Evolutionary conservation across 2,888 invertebrate species (phyloP), one percentile per base, ranked within the genome.

Genomic region (Eupithecia pulchellata): DNA sequence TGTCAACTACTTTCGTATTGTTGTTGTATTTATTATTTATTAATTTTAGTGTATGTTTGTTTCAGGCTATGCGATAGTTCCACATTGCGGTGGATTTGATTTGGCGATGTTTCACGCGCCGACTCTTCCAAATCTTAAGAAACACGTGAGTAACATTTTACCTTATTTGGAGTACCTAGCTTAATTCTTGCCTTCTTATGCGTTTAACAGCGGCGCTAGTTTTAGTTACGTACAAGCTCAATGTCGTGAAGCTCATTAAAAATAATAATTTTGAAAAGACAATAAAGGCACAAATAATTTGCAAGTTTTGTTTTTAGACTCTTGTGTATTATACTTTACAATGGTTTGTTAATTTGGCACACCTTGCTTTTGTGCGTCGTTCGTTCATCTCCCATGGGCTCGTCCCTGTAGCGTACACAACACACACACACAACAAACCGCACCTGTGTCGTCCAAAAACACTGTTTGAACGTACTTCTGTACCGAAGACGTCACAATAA

Each of bases 81-180:
- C 30, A 36, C 69, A 63, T 64, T 64, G 72, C 69, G 57, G 75
- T 72, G 71, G 69, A 72, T 39, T 68, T 70, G 69, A 70, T 75
- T 78, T 78, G 82, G 82, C 81, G 66, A 81, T 80, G 81, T 77
- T 80, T 75, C 80, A 77, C 68, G 61, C 73, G 72, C 66, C 71
- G 39, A 32, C 65, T 74, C 66, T 69, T 69, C 69, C 69, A 64
- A 69, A 72, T 68, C 64, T 75, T 69, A 75, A 69, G 78, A 77
- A 76, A 75, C 69, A 78, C 60, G 83, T 84, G 69, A 82, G 84
- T 80, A 1, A 74, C 52, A 64, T 75, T 77, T 68, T 57, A 63
- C 73, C 71, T 32, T 65, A n/a, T 64, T 68, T 57, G 8, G 34
- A 20, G 25, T 5, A 9, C 13, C 9, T 13, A 9, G 20, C 9